Base-by-base conservation (phyloP, 2,113 vertebrate genomes). In the Amphiprion percula region DNA sequence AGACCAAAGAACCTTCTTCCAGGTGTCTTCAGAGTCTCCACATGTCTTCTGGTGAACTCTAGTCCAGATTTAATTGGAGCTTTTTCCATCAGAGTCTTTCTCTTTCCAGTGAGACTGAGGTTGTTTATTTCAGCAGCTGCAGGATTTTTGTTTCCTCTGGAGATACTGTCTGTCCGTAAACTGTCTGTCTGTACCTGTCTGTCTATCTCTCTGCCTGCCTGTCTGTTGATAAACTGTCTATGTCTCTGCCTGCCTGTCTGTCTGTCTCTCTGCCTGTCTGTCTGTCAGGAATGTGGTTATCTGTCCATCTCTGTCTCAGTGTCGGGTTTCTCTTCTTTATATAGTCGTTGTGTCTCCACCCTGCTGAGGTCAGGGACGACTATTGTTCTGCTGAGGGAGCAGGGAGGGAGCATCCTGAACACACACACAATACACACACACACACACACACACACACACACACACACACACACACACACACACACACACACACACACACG, bases 331-430 rank as follows among this genome's bases (percentile, higher is more conserved):
- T 84, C 49, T 8, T 86, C 88, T 77, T 77, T 37, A 82, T 80
- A 85, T 82, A 84, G 88, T 77, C n/a, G 14, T 30, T 37, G 1
- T 60, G 80, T 78, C 65, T 30, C 81, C 80, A 72, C 81, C 86
- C 81, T 87, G 80, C 39, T 64, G 79, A 70, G 86, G 82, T 84
- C 78, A 73, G 49, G 6, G 67, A 11, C 62, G 65, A 39, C 53
- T 53, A 87, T 84, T 87, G 86, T 85, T 84, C 50, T 87, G 60
- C 21, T 11, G 59, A 59, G 30, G 30, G 28, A 30, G 28, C 28
- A 74, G 85, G 81, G 85, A 75, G 78, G 75, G 79, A 26, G 79
- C 79, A 85, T 82, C 84, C 81, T 88, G 80, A 63, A 76, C 69
- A 47, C 83, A 50, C 46, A 49, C 26, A 60, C 21, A 21, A 21